Base-by-base conservation (phyloP, 2,797 vertebrate species). In the Bradypus variegatus region DNA sequence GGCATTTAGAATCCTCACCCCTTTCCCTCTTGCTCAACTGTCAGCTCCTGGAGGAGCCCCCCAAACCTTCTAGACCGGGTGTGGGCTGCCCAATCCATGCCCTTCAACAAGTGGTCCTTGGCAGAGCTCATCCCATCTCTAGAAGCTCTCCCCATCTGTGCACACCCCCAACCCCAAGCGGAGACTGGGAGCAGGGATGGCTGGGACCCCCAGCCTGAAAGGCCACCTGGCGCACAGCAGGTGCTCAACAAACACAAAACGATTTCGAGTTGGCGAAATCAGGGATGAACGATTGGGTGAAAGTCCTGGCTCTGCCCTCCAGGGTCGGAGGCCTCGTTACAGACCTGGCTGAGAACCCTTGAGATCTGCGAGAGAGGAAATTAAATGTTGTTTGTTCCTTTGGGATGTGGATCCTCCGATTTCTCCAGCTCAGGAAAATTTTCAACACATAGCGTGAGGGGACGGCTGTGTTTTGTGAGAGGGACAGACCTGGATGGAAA, bases 121-220 rank as follows among this genome's bases (percentile, higher is more conserved):
- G 1, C 29, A 3, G 11, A 86, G 48, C 41, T 5, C 53, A 45
- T 45, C 70, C 31, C 36, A 0, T 38, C 23, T 33, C 55, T 18
- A 19, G 31, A n/a, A 23, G 33, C 53, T 41, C 80, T 14, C 14
- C 15, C 5, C 2, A 3, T 5, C 45, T 3, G 0, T 18, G 6
- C 65, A 31, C 48, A 33, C 36, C 31, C 48, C 81, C 2, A 3
- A 19, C 1, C 58, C 87, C 50, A 15, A 23, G 38, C 23, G 76
- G 82, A 3, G 14, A 33, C 38, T 0, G 31, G 16, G 60, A 48
- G 15, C 60, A 29, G 67, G 13, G 69, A 27, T 4, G 62, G 31
- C 0, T 25, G n/a, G 3, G 18, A 27, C n/a, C 13, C 76, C 5
- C 5, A 0, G n/a, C 33, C 9, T 27, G 11, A 27, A 38, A 1